Conservation (phyloP, 2,888 invertebrate genomes). For the Galerucella pusilla region DNA sequence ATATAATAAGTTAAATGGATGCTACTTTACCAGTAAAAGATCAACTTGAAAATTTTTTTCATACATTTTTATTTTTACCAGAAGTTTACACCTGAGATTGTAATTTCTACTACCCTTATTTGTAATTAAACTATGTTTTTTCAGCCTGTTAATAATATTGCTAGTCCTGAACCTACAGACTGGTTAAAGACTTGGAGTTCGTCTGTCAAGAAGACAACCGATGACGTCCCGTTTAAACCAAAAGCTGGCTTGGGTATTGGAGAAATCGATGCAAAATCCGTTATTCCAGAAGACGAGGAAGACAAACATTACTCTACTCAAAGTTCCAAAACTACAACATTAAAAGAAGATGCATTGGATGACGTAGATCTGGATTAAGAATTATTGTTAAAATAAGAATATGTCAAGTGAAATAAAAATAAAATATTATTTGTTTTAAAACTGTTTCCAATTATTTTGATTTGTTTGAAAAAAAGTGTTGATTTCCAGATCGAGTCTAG, state of each 20-base stretch:
- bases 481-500: no score
- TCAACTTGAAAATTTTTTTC: no score
- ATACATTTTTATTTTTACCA: no score
- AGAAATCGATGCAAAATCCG: slow-evolving; percentile 64
- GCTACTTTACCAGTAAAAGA: no score
- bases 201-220: slow-evolving; percentile 61
- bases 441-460: no score
- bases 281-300: slow-evolving; percentile 46
- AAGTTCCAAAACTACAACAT: slow-evolving; percentile 45
- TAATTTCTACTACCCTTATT: no score
- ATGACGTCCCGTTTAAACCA: slow-evolving; percentile 38
- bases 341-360: slow-evolving; percentile 52
- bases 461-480: no score
- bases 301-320: slow-evolving; percentile 29
- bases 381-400: background rate
- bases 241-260: slow-evolving; percentile 60
- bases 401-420: no score
- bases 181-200: slow-evolving; percentile 74
- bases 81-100: no score
- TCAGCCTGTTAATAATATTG: slow-evolving; percentile 43
- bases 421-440: no score
- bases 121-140: slow-evolving; percentile 22
- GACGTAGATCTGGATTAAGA: slow-evolving; percentile 51
- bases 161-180: slow-evolving; percentile 67
- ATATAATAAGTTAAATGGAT: no score